Conservation (phyloP, 2,888 invertebrate genomes). For the Papilio elwesi region DNA sequence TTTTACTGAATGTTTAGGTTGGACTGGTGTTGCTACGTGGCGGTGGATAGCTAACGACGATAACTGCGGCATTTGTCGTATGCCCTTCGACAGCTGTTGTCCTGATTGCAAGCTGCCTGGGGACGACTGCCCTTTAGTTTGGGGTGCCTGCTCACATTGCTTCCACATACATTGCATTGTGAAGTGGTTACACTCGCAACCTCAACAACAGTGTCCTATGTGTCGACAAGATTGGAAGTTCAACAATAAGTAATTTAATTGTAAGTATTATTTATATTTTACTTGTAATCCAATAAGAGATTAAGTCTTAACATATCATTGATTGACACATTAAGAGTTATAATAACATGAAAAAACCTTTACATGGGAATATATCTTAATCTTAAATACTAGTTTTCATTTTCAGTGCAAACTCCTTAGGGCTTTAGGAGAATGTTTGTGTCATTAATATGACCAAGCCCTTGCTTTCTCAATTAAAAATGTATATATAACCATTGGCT, state of each 20-base stretch:
- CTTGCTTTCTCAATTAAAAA: too few relatives aligned
- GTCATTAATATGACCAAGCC: too few relatives aligned
- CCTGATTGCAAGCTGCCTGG: constrained; percentile 99
- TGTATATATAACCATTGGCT: background rate
- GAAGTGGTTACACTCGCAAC: constrained; percentile 98
- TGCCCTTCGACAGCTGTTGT: constrained; percentile 99
- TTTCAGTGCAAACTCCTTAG: too few relatives aligned
- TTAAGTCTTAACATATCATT: too few relatives aligned
- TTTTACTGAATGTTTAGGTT: constrained; percentile 81
- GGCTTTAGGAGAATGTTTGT: too few relatives aligned
- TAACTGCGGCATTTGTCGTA: constrained; percentile 99
- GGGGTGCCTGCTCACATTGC: constrained; percentile 99
- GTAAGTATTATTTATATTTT: background rate
- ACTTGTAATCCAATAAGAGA: background rate
- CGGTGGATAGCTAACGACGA: constrained; percentile 99
- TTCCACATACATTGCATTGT: constrained; percentile 99
- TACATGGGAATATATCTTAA: too few relatives aligned
- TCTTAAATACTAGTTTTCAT: too few relatives aligned
- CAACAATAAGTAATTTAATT: constrained; percentile 87
- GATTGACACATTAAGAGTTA: too few relatives aligned
- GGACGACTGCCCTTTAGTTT: constrained; percentile 98
- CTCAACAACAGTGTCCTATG: constrained; percentile 96
- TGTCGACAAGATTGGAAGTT: constrained; percentile 99
- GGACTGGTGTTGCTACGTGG: constrained; percentile 99
- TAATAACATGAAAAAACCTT: too few relatives aligned